Conservation (phyloP, 2,888 invertebrate species). For the Drosophila falleni region DNA sequence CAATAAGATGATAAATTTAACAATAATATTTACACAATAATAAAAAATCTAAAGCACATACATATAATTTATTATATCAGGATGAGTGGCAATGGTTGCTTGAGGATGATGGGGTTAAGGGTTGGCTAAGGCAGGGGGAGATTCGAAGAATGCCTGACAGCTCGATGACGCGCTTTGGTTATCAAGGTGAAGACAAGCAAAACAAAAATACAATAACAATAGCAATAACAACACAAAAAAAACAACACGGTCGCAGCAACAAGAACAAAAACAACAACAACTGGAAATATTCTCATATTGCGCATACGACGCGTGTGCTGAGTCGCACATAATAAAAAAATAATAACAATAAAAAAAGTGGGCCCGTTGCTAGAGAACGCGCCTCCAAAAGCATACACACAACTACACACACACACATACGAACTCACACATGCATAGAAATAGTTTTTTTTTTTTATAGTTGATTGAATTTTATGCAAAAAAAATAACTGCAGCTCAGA, state of each 20-base stretch:
- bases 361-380: conserved; percentile 60
- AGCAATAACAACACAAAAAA: conserved; percentile 27
- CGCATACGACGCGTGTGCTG: conserved; percentile 62
- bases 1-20: conserved; percentile 40
- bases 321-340: conserved; percentile 31
- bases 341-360: conserved; percentile 49
- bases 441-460: background rate
- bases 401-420: conserved; percentile 1
- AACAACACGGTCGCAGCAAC: conserved; percentile 2
- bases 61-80: conserved; percentile 9
- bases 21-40: conserved; percentile 49
- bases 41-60: conserved; percentile 1
- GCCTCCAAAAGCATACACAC: conserved; percentile 57
- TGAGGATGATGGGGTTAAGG: background rate
- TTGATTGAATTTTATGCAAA: conserved; percentile 9
- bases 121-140: background rate
- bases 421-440: background rate
- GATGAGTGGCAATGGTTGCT: conserved; percentile 31
- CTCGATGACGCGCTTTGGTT: conserved; percentile 45
- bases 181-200: conserved; percentile 65
- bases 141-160: conserved; percentile 6
- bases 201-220: conserved; percentile 46
- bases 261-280: conserved; percentile 26
- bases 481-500: conserved; percentile 1
- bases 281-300: conserved; percentile 42